These are phyloP conservation scores for Agapornis canus DNA, from an alignment of 2,797 vertebrate species.

Conservation along the genomic window DNA sequence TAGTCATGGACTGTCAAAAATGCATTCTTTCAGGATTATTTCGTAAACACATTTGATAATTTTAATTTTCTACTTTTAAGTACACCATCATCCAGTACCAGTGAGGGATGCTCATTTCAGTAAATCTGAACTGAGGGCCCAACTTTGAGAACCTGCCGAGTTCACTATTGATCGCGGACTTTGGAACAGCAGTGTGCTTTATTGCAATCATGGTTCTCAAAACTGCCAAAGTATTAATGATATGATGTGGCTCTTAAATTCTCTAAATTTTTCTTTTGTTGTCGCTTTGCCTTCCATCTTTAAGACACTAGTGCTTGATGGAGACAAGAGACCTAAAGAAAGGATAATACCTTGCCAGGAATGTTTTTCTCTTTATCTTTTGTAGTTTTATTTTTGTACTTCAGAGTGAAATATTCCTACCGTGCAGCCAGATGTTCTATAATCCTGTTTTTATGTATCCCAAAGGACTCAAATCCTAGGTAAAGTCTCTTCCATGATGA, in stretches of 20 bases:
- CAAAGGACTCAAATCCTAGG: slow-evolving; percentile 53
- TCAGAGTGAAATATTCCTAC: slow-evolving; percentile 74
- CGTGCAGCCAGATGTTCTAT: slow-evolving; percentile 76
- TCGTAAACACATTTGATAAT: background rate
- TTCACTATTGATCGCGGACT: background rate
- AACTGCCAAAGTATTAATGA: slow-evolving; percentile 67
- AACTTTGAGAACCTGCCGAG: background rate
- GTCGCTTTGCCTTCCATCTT: slow-evolving; percentile 57
- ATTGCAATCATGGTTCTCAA: slow-evolving; percentile 32
- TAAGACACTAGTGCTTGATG: slow-evolving; percentile 59
- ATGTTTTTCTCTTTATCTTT: slow-evolving; percentile 74
- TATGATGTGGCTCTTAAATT: slow-evolving; percentile 67
- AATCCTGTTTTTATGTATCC: slow-evolving; percentile 74
- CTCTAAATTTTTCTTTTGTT: slow-evolving; percentile 47
- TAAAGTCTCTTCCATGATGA: slow-evolving; percentile 44
- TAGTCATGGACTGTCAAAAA: background rate
- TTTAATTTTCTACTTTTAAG: background rate
- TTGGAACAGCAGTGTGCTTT: slow-evolving; percentile 24
- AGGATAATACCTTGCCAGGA: slow-evolving; percentile 71
- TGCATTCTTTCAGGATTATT: background rate
- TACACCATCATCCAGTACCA: background rate
- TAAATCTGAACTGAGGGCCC: background rate
- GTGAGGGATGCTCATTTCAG: background rate
- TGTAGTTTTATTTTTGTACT: slow-evolving; percentile 75
- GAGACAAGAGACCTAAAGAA: slow-evolving; percentile 72